Evolutionary conservation across 2,113 vertebrate species (phyloP), one percentile per base, ranked within the genome.

Genomic region (Anguilla japonica): DNA sequence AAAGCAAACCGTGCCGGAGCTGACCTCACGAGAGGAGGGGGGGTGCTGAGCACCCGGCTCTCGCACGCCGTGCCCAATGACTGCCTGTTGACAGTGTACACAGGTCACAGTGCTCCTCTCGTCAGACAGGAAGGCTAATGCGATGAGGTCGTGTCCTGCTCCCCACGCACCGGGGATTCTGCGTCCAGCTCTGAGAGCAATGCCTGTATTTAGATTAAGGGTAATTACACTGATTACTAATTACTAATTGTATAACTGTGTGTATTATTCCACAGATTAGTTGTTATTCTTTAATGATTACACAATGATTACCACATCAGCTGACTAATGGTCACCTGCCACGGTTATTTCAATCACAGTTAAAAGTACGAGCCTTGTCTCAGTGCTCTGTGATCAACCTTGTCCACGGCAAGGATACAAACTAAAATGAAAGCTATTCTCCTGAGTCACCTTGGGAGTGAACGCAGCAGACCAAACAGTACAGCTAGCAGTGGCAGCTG

Each of bases 1-100:
- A 91, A 81, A 86, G 88, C 67, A 91, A 90, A 90, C 83, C 15
- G 34, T 39, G 60, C 15, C 41, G 9, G 85, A 15, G 60, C 26
- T 71, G 40, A 90, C 83, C 75, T 88, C 85, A 81, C 34, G n/a
- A 50, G 41, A 83, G 83, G 71, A 83, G 41, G 5, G 57, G 43
- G 81, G 60, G 82, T n/a, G n/a, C n/a, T n/a, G n/a, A n/a, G n/a
- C 81, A 85, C 63, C 88, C 87, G 78, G 84, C 43, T 50, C 87
- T 40, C 84, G 88, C 83, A 78, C 50, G 78, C 78, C 26, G 39
- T 79, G 20, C 80, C 84, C 60, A 79, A 80, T 39, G 83, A 43
- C 53, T 29, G 13, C 78, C 41, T 85, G 8, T 57, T 34, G n/a
- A 75, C 71, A 75, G 71, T 26, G n/a, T 26, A 75, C 71, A 75